A percentile compares a stretch with the other conserved stretches of the same genome.
These are phyloP conservation scores for Agrotis segetum DNA, from an alignment of 2,888 invertebrate species.

Conservation along the genomic window DNA sequence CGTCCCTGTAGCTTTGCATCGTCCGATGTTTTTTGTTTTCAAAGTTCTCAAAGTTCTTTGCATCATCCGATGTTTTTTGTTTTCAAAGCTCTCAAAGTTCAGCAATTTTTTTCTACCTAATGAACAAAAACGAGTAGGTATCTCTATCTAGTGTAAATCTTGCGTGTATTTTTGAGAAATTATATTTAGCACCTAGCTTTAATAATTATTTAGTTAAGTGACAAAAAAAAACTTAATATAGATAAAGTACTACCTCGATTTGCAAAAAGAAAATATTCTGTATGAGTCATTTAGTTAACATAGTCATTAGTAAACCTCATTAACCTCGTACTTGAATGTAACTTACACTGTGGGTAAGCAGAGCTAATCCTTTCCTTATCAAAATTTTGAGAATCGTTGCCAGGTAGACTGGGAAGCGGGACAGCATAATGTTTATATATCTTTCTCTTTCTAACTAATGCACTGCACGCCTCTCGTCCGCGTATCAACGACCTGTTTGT, in stretches of 20 bases:
- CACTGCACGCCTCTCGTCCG: slow-evolving; percentile 76
- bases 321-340: slow-evolving; percentile 13
- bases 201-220: background rate
- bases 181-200: background rate
- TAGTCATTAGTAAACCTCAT: slow-evolving; percentile 22
- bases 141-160: background rate
- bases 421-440: slow-evolving; percentile 83
- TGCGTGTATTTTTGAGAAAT: background rate
- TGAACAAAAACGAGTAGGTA: slow-evolving; percentile 30
- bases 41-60: slow-evolving; percentile 72
- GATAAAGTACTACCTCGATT: slow-evolving; percentile 6
- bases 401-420: slow-evolving; percentile 71
- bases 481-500: slow-evolving; percentile 88
- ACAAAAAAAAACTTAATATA: background rate
- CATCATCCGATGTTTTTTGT: slow-evolving; percentile 60
- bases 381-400: slow-evolving; percentile 74
- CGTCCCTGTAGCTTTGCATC: slow-evolving; percentile 67
- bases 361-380: slow-evolving; percentile 37
- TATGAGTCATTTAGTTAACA: slow-evolving; percentile 22
- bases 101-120: slow-evolving; percentile 13
- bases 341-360: slow-evolving; percentile 1
- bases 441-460: slow-evolving; percentile 80
- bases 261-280: slow-evolving; percentile 1
- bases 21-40: slow-evolving; percentile 57
- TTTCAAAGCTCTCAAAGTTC: slow-evolving; percentile 72